These are phyloP conservation scores for Chaitophorus viminalis DNA, from an alignment of 2,888 invertebrate genomes.

Conservation along the genomic window DNA sequence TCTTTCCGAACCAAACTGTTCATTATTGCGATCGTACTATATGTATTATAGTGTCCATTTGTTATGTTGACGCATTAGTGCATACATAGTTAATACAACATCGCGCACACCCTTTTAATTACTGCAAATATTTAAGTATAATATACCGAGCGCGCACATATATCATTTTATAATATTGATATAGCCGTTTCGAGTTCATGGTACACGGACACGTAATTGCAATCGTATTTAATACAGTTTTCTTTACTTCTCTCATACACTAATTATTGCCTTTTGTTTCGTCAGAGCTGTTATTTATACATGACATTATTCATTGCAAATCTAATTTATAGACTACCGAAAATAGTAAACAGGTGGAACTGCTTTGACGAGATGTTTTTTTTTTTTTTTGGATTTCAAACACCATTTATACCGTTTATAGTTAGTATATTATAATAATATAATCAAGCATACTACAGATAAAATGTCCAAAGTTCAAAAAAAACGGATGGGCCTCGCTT, in stretches of 20 bases:
- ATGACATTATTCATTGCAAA: neutral
- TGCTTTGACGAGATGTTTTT: neutral
- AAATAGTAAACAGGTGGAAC: neutral
- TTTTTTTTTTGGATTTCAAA: neutral
- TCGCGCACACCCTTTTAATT: constrained; percentile 17
- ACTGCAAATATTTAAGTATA: constrained; percentile 19
- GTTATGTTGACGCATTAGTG: constrained; percentile 15
- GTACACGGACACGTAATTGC: neutral
- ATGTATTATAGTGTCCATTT: constrained; percentile 3
- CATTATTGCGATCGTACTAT: neutral
- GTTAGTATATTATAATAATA: neutral
- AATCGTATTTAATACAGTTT: constrained; percentile 10
- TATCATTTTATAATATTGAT: constrained; percentile 4
- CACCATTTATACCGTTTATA: neutral
- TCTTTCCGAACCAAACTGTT: neutral
- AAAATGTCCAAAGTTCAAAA: too few relatives aligned
- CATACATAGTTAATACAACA: neutral
- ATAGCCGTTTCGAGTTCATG: neutral
- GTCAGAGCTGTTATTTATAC: neutral
- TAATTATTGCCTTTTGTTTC: neutral
- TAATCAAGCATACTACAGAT: neutral
- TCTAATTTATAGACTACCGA: neutral
- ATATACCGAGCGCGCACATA: neutral
- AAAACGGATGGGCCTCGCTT: too few relatives aligned
- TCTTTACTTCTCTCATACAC: neutral